Evolutionary conservation across 1,140 invertebrate species (phyloP).

Genomic region (Thrips palmi): DNA sequence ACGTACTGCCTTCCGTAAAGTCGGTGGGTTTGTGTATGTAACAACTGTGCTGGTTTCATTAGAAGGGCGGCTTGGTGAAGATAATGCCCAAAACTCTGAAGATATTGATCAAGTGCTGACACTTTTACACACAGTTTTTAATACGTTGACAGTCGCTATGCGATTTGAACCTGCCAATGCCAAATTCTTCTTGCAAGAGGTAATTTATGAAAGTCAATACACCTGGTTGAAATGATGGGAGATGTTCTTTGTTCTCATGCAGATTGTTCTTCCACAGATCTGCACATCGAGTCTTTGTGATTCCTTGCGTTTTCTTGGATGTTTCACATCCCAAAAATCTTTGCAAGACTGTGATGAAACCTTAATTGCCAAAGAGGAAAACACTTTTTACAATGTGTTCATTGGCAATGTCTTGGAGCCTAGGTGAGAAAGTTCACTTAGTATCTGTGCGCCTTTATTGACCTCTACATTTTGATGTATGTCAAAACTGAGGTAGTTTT

Average conservation of each 20-base stretch:
- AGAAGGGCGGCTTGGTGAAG: constrained; percentile 51
- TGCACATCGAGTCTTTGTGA: constrained; percentile 84
- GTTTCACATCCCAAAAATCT: constrained; percentile 51
- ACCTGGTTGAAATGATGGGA: not conserved
- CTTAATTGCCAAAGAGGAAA: constrained; percentile 17
- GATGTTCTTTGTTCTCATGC: not conserved
- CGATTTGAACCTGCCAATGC: constrained; percentile 97
- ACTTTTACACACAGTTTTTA: constrained; percentile 77
- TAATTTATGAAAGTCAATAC: constrained; percentile 22
- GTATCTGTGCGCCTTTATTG: not conserved
- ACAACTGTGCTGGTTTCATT: constrained; percentile 88
- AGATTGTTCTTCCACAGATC: constrained; percentile 14
- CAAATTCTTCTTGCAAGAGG: constrained; percentile 93
- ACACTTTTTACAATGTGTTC: constrained; percentile 46
- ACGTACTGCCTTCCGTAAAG: constrained; percentile 90
- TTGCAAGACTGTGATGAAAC: constrained; percentile 24
- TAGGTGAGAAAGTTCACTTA: constrained; percentile 17
- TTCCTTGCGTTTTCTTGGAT: constrained; percentile 75
- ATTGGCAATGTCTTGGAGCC: constrained; percentile 49
- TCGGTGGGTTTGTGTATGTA: constrained; percentile 90
- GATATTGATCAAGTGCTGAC: constrained; percentile 38
- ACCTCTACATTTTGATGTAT: not conserved
- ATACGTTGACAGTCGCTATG: constrained; percentile 93
- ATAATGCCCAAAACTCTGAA: constrained; percentile 18
- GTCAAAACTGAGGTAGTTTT: not conserved